Evolutionary conservation across 2,113 vertebrate genomes (phyloP).

Genomic region (Tragelaphus buxtoni): DNA sequence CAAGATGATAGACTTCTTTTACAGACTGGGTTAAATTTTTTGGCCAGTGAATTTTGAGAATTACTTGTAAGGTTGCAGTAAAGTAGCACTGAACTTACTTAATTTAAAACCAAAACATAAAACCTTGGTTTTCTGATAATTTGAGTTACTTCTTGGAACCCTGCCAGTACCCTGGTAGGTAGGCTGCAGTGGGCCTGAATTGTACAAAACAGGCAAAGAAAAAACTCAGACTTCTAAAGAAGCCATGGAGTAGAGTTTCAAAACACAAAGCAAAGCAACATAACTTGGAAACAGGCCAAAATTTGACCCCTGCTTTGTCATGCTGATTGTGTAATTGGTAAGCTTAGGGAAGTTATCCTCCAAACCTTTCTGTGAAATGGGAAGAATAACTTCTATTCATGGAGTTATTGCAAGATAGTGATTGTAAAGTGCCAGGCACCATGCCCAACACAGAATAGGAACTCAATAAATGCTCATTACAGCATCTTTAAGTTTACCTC

Average conservation of each 20-base stretch:
- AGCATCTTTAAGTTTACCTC: background rate
- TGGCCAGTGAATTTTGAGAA: conserved; percentile 20
- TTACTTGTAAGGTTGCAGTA: background rate
- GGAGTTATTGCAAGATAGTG: background rate
- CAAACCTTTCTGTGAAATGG: conserved; percentile 16
- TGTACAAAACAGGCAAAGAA: background rate
- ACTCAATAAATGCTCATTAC: background rate
- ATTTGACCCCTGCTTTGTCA: background rate
- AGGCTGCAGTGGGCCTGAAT: background rate
- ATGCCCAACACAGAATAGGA: background rate
- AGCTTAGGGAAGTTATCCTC: conserved; percentile 19
- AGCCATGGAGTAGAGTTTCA: background rate
- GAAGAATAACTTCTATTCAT: background rate
- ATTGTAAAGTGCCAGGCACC: background rate
- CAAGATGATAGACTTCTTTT: conserved; percentile 8
- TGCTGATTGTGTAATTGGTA: conserved; percentile 16
- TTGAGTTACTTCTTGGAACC: background rate
- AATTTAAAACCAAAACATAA: background rate
- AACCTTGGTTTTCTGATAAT: background rate
- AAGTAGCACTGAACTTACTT: background rate
- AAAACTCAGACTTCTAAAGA: conserved; percentile 4
- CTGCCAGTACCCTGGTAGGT: background rate
- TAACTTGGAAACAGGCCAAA: background rate
- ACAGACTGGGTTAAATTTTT: background rate
- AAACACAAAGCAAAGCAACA: background rate